Evolutionary conservation across 2,888 invertebrate genomes (phyloP), one percentile per base, ranked within the genome.

Genomic region (Drosophila subquinaria): DNA sequence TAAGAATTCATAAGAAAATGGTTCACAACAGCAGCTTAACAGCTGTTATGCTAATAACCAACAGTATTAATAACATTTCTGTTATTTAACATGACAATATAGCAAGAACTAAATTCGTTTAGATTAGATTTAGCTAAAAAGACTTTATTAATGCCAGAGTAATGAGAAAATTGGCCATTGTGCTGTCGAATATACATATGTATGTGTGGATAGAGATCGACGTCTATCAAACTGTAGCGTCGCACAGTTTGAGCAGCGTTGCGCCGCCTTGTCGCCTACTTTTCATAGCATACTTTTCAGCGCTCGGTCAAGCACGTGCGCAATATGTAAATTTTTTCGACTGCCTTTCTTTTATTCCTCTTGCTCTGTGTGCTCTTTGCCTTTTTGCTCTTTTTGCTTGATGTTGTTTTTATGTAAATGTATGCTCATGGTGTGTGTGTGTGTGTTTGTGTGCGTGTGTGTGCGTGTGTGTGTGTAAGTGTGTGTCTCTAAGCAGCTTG

Each of bases 321-420:
- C 68, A 81, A 88, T 86, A 84, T 84, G 88, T 86, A 84, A 82
- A 84, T 84, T 82, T 80, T 69, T 38, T 53, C 47, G 45, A 35
- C 45, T 69, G 52, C 51, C 56, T 73, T 62, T 60, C 73, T 61
- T 35, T 57, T 17, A 38, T 47, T 59, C 42, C 27, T 56, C 65
- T 52, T 60, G 65, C 45, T 30, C 43, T 30, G 20, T 56, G 38
- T 38, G 38, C 38, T 38, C 6, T 38, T 38, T 64, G 63, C 51
- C 60, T 76, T 68, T 59, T 61, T 71, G 72, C 65, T 80, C 65
- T 72, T 76, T 56, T 67, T 73, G 79, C 87, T 86, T 81, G 74
- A 85, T 85, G 87, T 81, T 73, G 70, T 69, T 83, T 81, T 84
- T 83, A 87, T 81, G 79, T 69, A 80, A 78, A 86, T 86, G n/a